Conservation (phyloP, 2,113 vertebrate genomes). For the Galemys pyrenaicus region DNA sequence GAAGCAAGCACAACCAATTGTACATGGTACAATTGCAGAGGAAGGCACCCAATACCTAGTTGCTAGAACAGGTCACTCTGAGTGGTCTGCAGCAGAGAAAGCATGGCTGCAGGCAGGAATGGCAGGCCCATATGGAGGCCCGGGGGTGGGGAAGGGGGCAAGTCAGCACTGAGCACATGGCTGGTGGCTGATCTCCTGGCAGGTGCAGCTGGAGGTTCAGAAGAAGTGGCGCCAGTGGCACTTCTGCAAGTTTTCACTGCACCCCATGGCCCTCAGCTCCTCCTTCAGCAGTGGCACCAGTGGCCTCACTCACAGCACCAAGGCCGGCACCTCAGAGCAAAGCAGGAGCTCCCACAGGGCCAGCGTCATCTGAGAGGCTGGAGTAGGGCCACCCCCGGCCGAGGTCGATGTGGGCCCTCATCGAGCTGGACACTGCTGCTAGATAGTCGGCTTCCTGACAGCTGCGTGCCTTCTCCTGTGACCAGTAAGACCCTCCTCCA, state of each 20-base stretch:
- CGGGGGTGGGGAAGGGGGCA: rapidly evolving
- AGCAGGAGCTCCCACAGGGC: constrained; percentile 58
- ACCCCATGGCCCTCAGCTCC: constrained; percentile 75
- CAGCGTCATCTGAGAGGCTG: constrained; percentile 62
- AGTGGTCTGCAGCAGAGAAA: not conserved
- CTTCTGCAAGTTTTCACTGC: constrained; percentile 76
- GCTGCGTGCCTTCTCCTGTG: not conserved
- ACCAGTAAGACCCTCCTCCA: not conserved
- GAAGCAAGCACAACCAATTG: not conserved
- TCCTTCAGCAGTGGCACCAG: constrained; percentile 79
- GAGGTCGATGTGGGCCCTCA: not conserved
- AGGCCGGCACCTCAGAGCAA: constrained; percentile 74
- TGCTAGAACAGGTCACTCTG: not conserved
- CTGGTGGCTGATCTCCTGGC: constrained; percentile 42
- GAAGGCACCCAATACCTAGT: rapidly evolving
- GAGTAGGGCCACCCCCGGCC: not conserved
- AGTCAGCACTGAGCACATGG: not conserved
- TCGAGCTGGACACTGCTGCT: not conserved
- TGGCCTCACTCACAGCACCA: constrained; percentile 75
- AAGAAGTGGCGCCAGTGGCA: constrained; percentile 88
- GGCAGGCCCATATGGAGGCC: not conserved
- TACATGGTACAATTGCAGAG: rapidly evolving
- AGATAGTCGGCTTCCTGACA: not conserved
- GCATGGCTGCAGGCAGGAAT: not conserved
- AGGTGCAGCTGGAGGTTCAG: constrained; percentile 88